Evolutionary conservation across 1,140 invertebrate genomes (phyloP).

Genomic region (Riptortus pedestris): DNA sequence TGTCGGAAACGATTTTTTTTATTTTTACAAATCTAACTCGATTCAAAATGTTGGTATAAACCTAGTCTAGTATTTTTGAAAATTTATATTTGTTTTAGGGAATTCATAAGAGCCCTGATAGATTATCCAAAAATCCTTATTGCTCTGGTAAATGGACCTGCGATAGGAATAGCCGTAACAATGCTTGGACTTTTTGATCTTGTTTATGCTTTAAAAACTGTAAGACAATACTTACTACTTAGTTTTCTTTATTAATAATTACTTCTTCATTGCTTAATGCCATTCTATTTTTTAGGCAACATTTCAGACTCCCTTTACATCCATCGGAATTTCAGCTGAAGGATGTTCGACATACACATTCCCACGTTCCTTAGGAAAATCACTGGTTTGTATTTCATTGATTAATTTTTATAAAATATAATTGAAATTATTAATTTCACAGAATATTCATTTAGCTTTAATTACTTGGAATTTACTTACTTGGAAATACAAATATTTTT

Average conservation of each 20-base stretch:
- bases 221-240: slow-evolving; percentile 32
- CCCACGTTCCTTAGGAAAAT: slow-evolving; percentile 65
- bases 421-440: neutral
- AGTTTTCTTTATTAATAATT: neutral
- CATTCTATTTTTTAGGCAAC: slow-evolving; percentile 51
- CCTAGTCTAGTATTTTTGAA: too few relatives aligned
- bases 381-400: slow-evolving; percentile 45
- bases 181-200: slow-evolving; percentile 75
- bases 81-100: slow-evolving; percentile 40
- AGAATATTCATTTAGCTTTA: neutral
- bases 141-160: slow-evolving; percentile 83
- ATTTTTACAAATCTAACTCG: too few relatives aligned
- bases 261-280: neutral
- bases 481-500: neutral
- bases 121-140: slow-evolving; percentile 81
- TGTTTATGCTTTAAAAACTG: slow-evolving; percentile 71
- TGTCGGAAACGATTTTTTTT: too few relatives aligned
- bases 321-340: slow-evolving; percentile 70
- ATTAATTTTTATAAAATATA: neutral
- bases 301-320: slow-evolving; percentile 76
- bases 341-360: slow-evolving; percentile 75
- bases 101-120: slow-evolving; percentile 70
- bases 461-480: neutral
- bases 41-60: too few relatives aligned
- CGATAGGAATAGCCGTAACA: slow-evolving; percentile 82